A percentile compares a stretch with the other conserved stretches of the same genome.
These are phyloP conservation scores for Collichthys lucidus DNA, from an alignment of 2,113 vertebrate genomes.

Conservation along the genomic window DNA sequence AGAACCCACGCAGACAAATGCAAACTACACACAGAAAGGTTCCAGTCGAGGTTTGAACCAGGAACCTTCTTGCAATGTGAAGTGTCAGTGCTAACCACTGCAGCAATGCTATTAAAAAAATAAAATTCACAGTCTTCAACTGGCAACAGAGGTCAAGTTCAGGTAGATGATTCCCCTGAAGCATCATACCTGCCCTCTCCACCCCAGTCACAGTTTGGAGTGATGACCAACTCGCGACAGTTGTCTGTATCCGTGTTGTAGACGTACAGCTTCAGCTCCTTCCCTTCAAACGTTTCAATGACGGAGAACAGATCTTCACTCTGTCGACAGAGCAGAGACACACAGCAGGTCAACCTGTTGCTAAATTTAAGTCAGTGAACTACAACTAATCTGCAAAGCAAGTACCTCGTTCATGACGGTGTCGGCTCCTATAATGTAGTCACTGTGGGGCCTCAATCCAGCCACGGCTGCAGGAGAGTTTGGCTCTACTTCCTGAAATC, in stretches of 20 bases:
- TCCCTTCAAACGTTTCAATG: constrained; percentile 91
- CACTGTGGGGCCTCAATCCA: constrained; percentile 91
- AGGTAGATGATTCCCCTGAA: background rate
- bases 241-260: constrained; percentile 97
- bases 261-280: constrained; percentile 94
- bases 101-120: background rate
- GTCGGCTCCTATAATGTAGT: constrained; percentile 98
- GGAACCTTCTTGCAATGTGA: too few relatives aligned
- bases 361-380: background rate
- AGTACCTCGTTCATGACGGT: constrained; percentile 91
- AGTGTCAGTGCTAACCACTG: too few relatives aligned
- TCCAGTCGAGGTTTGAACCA: too few relatives aligned
- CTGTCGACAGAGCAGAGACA: constrained; percentile 74
- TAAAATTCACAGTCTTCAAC: background rate
- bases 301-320: constrained; percentile 95
- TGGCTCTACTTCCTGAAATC: constrained; percentile 92
- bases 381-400: background rate
- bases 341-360: background rate
- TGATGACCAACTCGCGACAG: constrained; percentile 96
- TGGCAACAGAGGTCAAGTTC: background rate
- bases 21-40: too few relatives aligned
- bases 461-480: constrained; percentile 95
- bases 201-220: constrained; percentile 94
- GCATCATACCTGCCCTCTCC: constrained; percentile 93
- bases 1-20: too few relatives aligned